Evolutionary conservation across 2,113 vertebrate species (phyloP), one percentile per base, ranked within the genome.

Genomic region (Abramis brama): DNA sequence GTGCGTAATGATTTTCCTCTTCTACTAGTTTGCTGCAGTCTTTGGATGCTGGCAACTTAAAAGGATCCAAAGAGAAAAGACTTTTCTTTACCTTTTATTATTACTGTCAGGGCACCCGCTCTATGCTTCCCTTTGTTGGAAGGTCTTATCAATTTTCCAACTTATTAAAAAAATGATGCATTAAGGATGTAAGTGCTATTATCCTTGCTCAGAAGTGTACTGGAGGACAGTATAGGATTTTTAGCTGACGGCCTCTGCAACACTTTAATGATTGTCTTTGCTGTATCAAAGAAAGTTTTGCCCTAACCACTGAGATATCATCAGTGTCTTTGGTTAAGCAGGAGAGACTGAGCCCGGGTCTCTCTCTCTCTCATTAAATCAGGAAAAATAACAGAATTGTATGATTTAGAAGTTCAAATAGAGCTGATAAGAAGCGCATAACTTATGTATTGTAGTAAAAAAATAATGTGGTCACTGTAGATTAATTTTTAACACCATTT

Each of bases 161-260:
- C 91, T 92, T 94, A 93, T 94, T 93, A 90, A 91, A 94, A 93
- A 93, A 92, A 77, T 89, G 68, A 91, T 91, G 91, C 92, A 92
- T 94, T 93, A 92, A 93, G 90, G 90, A 92, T 93, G 90, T 92
- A 91, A 90, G 91, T 83, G 89, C 90, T 90, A 92, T 94, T 93
- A 93, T 93, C 85, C 84, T 76, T 74, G 91, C 91, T 92, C 92
- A 92, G 91, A 86, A 90, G 86, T 88, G 36, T 23, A 25, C 17
- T 89, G 89, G 79, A 92, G 90, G 93, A 92, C 88, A 83, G 91
- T 87, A 33, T 33, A 87, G 62, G 91, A 91, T 92, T 93, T 91
- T 84, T 89, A 86, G 86, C 88, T 90, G 89, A 91, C 88, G 91
- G 91, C 87, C 81, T 64, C 71, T 88, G 91, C 85, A 91, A 90